Base-by-base conservation (phyloP, 2,888 invertebrate species). In the Gibbula magus region DNA sequence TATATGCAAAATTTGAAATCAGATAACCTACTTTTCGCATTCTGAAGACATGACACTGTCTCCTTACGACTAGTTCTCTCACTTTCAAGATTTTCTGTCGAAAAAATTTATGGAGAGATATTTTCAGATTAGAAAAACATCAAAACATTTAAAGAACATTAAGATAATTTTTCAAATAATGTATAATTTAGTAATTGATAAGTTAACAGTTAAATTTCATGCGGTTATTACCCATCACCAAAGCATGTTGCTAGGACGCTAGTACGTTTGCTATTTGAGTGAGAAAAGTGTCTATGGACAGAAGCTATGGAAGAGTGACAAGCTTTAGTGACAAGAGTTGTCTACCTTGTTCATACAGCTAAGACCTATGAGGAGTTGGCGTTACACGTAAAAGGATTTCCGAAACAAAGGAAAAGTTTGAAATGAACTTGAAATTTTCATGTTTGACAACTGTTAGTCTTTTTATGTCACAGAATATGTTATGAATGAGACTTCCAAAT, bases 11-110 rank as follows among this genome's bases (percentile, higher is more conserved):
- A 22, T 25, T 56, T 56, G 8, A 22, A 56, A 10, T 25, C 56
- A 56, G 56, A 22, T 22, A 10, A 81, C 87, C 82, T 88, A 91
- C 90, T 86, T 84, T 88, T 89, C 7, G 88, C 83, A 39, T 88
- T 88, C n/a, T 86, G 86, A 54, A 91, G 82, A 79, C 86, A 88
- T 45, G 84, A 85, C 77, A 83, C 83, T 22, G 86, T 86, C 51
- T 86, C 84, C 81, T 88, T 87, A 74, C 88, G 87, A 73, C 83
- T 86, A 7, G 80, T 73, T 79, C 86, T 87, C 82, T 89, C 89
- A 75, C 81, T 79, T 35, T 88, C 90, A 52, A 90, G 79, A 74
- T 86, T 84, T 81, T 83, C 90, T 90, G 85, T 51, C 82, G 80
- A 54, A 79, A 61, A 61, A 78, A 77, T 45, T 45, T 45, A 45